phyloP scores from a whole-genome alignment of 2,797 vertebrate species.

The Melanogrammus aeglefinus region DNA sequence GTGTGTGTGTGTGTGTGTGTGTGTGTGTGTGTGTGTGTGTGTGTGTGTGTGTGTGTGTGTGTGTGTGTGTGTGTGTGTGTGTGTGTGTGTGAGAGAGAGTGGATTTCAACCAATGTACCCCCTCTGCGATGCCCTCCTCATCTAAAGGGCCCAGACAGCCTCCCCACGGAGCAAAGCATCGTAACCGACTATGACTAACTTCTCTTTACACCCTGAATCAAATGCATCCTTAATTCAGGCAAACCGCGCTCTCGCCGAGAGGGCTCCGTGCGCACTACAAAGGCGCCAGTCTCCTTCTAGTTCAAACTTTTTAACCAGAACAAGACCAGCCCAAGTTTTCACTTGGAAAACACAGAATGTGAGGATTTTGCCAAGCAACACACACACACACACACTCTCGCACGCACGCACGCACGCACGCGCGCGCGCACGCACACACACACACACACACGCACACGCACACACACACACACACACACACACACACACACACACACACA shows the following conservation, averaged over 20 bases:
- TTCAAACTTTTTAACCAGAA: background rate
- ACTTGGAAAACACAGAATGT: slow-evolving; percentile 2
- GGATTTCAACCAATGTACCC: background rate
- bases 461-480: slow-evolving; percentile 2
- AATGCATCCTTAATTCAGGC: slow-evolving; percentile 9
- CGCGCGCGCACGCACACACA: no score
- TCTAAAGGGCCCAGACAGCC: slow-evolving; percentile 25
- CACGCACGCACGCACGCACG: background rate
- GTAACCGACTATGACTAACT: slow-evolving; percentile 12
- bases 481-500: no score
- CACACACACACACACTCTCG: background rate
- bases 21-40: no score
- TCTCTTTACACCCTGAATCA: slow-evolving; percentile 6
- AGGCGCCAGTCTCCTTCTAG: background rate
- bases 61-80: no score
- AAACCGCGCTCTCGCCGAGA: background rate
- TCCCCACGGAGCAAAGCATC: slow-evolving; percentile 18
- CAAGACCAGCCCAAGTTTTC: background rate
- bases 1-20: no score
- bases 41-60: no score
- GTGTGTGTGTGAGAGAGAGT: no score
- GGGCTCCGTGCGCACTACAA: background rate
- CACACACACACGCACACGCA: no score
- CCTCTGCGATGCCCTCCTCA: slow-evolving; percentile 17
- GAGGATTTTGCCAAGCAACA: slow-evolving; percentile 3